Base-by-base conservation (phyloP, 2,888 invertebrate genomes). In the Tenthredo amoena region DNA sequence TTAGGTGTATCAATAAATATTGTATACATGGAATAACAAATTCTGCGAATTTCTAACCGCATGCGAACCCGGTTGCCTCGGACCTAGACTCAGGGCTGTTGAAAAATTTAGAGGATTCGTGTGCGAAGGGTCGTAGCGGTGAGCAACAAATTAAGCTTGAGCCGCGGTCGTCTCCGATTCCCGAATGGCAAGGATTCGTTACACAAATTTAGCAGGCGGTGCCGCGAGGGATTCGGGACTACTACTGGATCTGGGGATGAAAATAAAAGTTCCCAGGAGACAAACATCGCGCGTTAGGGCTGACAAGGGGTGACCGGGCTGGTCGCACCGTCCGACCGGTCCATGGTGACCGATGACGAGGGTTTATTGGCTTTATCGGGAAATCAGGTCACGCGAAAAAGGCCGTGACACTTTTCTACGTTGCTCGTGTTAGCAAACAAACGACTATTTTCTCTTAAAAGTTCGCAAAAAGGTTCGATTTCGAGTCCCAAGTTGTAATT, bases 281-380 rank as follows among this genome's bases (percentile, higher is more conserved):
- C 68, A 83, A 83, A 83, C 83, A 83, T 83, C 83, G 84, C 88
- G 86, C 86, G 88, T 88, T 87, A 87, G 88, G 86, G 71, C 85
- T 82, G 88, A 85, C 84, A 86, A 84, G 86, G 86, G 83, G 83
- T 47, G 71, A 68, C 68, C 83, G 83, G 40, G 40, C 68, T n/a
- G 83, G 83, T 83, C 82, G 68, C 81, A 79, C 86, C 86, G 82
- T 65, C 68, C 83, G n/a, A 83, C 68, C 50, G 68, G 68, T 31
- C 85, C 68, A 87, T 87, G 87, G 88, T 88, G 87, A 88, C 88
- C 87, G 88, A 91, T 91, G 91, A 91, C 91, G 90, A 90, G 91
- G 91, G 91, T 91, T 91, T 91, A 91, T 91, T 91, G 91, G 90
- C 90, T 91, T 91, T 91, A 87, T 87, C 86, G 85, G 85, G 72